Evolutionary conservation across 2,888 invertebrate species (phyloP), one percentile per base, ranked within the genome.

Genomic region (Eupithecia tripunctaria): DNA sequence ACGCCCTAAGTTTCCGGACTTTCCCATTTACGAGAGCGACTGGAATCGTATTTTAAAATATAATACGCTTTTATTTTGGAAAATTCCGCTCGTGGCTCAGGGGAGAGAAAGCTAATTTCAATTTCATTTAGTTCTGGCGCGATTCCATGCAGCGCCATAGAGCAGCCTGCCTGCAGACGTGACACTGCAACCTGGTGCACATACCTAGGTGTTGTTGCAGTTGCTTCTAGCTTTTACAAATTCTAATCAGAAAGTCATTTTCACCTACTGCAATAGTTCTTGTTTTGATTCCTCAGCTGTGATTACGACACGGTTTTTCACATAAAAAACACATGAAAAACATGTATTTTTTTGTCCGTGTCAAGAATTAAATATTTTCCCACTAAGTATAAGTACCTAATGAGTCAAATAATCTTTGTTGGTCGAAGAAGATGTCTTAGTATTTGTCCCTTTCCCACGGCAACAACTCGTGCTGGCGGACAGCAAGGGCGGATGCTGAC

Each of bases 41-140:
- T 85, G 86, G 84, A 88, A 90, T 89, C 91, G 88, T 92, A 93
- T 93, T 94, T 93, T 93, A 93, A 91, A 92, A 93, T 93, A 91
- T 93, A 93, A 92, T 93, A 90, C 92, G 88, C 90, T 93, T 93
- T 94, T 93, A 94, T 94, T 94, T 93, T 89, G 90, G 89, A 87
- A 88, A 91, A 91, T 92, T 91, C 91, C 89, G 89, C 91, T 89
- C 89, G 87, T 88, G 91, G 91, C 93, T 91, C 93, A 84, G 72
- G 94, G 94, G 94, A 93, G 91, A 84, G 92, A 89, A 92, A 93
- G 93, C 93, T 94, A 94, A 94, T 94, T 94, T 94, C 94, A 94
- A 94, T 94, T 94, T 94, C 93, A 94, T 94, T 94, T 94, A 94
- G 94, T 93, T 92, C 93, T 94, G 93, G 94, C 93, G 93, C 92